phyloP scores from a whole-genome alignment of 2,888 invertebrate genomes.

The Mimumesa dahlbomi region DNA sequence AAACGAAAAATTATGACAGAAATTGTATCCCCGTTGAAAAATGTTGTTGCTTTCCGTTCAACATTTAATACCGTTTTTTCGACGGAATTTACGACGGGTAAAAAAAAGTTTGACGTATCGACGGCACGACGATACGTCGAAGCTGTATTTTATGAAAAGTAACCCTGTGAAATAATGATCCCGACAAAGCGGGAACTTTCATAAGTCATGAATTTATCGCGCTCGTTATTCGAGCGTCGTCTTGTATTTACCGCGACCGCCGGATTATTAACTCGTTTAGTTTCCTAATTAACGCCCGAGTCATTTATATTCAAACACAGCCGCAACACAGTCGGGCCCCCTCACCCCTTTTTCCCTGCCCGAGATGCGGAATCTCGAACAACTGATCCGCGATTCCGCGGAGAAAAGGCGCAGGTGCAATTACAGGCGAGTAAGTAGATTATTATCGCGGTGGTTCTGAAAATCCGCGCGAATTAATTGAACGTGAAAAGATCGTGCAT shows the following conservation, averaged over 20 bases:
- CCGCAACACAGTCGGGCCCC: neutral
- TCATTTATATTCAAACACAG: neutral
- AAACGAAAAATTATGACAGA: too few species aligned
- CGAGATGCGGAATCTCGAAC: neutral
- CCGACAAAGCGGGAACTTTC: neutral
- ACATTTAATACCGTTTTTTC: too few species aligned
- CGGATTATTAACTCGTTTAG: neutral
- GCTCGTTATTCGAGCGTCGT: constrained; percentile 8
- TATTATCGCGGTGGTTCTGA: neutral
- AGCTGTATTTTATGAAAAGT: too few species aligned
- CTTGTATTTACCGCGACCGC: neutral
- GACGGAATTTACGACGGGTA: neutral
- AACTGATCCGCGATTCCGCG: neutral
- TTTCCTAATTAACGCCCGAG: constrained; percentile 1
- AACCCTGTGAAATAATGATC: constrained; percentile 1
- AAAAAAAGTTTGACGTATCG: neutral
- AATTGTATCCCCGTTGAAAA: too few species aligned
- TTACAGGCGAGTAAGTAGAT: constrained; percentile 1
- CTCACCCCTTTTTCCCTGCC: neutral
- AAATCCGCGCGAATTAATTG: neutral
- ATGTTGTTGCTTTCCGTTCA: too few species aligned
- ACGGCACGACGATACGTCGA: neutral
- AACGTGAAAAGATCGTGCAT: constrained; percentile 1
- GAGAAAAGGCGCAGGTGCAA: constrained; percentile 4
- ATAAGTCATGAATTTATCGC: constrained; percentile 2